Evolutionary conservation across 2,888 invertebrate species (phyloP), one percentile per base, ranked within the genome.

Genomic region (Limenitis camilla): DNA sequence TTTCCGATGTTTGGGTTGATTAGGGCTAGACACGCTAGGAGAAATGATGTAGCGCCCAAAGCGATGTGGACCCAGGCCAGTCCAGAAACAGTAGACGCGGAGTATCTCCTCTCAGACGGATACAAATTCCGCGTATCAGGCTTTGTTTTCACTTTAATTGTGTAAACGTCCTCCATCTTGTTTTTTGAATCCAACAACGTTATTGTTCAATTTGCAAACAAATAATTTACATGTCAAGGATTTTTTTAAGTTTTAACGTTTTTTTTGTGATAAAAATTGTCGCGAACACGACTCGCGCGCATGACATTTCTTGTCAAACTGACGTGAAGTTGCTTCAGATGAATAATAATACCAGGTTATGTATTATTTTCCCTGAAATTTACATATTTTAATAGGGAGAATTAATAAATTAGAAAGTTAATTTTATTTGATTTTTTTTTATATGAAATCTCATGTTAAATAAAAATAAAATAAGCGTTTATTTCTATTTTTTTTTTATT

Each of bases 91-190:
- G 91, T 91, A 0, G 91, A 91, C 0, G 92, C 91, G 0, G 92
- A 92, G 65, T 92, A 92, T 49, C 91, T 78, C 59, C 92, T 75
- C 68, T 92, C 92, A 0, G 92, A 92, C 1, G 92, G 92, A 61
- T 91, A 91, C 33, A 90, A 66, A 58, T 84, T 85, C 54, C 89
- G 80, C 1, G 90, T 87, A 61, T 90, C 89, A 2, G 90, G 90
- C 69, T 90, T 89, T 6, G 90, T 89, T 71, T 90, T 90, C 66
- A 91, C 90, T 81, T 90, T 91, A 55, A 92, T 90, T 61, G 91
- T 91, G 68, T 91, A 92, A 11, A 91, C 90, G 76, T 90, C 90
- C 81, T 92, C 91, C 91, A 91, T 91, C 51, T 65, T 76, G 66
- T 54, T 64, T 66, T 62, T 67, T 66, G 65, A 68, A 68, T 11